Evolutionary conservation across 30 jellyfish, hydroid and myxozoan species (phyloP).

Genomic region (Clytia hemisphaerica): DNA sequence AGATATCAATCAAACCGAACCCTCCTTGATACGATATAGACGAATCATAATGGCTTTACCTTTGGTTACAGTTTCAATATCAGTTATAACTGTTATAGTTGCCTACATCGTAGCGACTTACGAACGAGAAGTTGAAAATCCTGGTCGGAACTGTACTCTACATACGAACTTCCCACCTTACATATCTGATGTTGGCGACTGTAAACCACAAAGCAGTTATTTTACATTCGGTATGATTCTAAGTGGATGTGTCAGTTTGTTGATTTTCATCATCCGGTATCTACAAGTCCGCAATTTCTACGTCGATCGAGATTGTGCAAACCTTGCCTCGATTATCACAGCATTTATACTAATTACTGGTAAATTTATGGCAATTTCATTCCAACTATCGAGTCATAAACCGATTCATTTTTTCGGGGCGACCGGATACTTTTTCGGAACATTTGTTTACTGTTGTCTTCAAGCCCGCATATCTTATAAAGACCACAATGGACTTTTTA

Average conservation of each 20-base stretch:
- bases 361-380: slow-evolving; percentile 53
- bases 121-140: slow-evolving; percentile 17
- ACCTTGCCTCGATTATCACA: slow-evolving; percentile 24
- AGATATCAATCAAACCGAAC: too few relatives aligned
- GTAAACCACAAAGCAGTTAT: slow-evolving; percentile 64
- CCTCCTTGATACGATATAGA: too few relatives aligned
- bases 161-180: slow-evolving; percentile 36
- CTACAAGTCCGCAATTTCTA: slow-evolving; percentile 37
- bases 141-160: not conserved
- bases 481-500: slow-evolving; percentile 3
- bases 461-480: slow-evolving; percentile 49
- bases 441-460: slow-evolving; percentile 38
- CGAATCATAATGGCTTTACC: slow-evolving; percentile 12
- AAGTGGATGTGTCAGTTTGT: slow-evolving; percentile 47
- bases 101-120: slow-evolving; percentile 34
- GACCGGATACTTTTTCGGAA: slow-evolving; percentile 33
- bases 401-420: slow-evolving; percentile 65
- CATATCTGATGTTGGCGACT: slow-evolving; percentile 68
- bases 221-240: slow-evolving; percentile 59
- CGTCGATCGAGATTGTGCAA: slow-evolving; percentile 6
- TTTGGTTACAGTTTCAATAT: not conserved
- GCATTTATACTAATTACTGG: slow-evolving; percentile 53
- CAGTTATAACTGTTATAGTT: slow-evolving; percentile 1
- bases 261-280: slow-evolving; percentile 47
- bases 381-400: slow-evolving; percentile 54